These are phyloP conservation scores for Spheniscus mendiculus DNA, from an alignment of 2,113 vertebrate genomes.

Conservation along the genomic window DNA sequence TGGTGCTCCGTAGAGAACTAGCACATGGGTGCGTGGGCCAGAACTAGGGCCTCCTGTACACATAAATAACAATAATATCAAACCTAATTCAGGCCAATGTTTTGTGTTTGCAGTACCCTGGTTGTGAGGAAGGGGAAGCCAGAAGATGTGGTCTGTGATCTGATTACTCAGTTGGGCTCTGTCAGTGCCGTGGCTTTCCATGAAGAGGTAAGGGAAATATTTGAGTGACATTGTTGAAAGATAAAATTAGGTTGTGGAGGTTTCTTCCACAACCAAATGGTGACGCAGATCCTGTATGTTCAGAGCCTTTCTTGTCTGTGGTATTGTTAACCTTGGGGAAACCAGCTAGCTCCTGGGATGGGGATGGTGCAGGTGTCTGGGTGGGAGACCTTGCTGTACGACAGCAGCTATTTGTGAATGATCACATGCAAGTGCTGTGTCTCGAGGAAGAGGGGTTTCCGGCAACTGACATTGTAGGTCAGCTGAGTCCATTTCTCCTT, in stretches of 20 bases:
- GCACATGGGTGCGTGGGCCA: background rate
- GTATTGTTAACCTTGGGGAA: background rate
- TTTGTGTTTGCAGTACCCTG: slow-evolving; percentile 73
- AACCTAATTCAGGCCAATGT: background rate
- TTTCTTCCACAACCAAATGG: background rate
- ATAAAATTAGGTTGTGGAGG: background rate
- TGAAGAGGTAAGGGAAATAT: slow-evolving; percentile 74
- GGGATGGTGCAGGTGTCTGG: background rate
- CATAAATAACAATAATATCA: background rate
- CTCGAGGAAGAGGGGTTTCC: background rate
- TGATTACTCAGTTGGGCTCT: slow-evolving; percentile 78
- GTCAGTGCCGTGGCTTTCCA: slow-evolving; percentile 80
- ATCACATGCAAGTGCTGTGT: background rate
- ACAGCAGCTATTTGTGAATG: background rate
- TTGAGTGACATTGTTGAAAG: background rate
- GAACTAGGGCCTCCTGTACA: background rate
- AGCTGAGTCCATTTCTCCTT: background rate
- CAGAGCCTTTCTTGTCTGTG: background rate
- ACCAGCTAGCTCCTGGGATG: background rate
- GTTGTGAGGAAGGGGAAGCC: slow-evolving; percentile 81
- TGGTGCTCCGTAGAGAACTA: background rate
- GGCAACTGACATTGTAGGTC: background rate
- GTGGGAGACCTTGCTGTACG: background rate
- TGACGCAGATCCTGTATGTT: background rate
- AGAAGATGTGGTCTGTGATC: slow-evolving; percentile 77